A percentile compares a stretch with the other conserved stretches of the same genome.
Conservation (phyloP, 2,113 vertebrate genomes). For the Saguinus imperator region DNA sequence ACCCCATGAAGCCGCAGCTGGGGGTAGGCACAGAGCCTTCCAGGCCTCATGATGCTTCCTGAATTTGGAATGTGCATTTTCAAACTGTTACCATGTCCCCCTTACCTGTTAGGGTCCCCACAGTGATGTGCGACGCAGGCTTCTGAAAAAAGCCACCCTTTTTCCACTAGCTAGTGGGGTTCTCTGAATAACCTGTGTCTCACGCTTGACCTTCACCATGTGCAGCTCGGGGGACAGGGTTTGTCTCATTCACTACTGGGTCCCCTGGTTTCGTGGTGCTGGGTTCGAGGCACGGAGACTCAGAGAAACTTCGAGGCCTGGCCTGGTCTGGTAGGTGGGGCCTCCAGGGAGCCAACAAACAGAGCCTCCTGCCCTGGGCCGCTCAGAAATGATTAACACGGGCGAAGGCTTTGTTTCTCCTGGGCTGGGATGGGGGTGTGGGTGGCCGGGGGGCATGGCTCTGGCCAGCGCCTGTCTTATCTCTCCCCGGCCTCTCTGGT, state of each 20-base stretch:
- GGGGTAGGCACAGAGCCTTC: too few relatives aligned
- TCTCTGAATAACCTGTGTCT: background rate
- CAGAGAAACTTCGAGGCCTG: fast-evolving
- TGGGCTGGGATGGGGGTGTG: background rate
- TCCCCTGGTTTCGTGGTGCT: background rate
- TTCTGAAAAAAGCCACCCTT: background rate
- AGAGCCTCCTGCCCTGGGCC: background rate
- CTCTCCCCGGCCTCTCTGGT: constrained; percentile 27
- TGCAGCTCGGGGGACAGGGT: background rate
- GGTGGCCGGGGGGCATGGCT: background rate
- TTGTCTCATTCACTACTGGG: background rate
- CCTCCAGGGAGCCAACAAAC: background rate
- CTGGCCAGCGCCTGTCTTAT: background rate
- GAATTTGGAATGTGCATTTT: background rate
- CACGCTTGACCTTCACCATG: fast-evolving
- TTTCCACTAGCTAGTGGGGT: background rate
- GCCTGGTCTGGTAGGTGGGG: background rate
- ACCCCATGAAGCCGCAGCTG: fast-evolving
- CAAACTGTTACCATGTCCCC: too few relatives aligned
- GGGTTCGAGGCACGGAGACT: background rate
- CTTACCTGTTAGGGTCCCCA: background rate
- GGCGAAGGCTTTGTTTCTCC: background rate
- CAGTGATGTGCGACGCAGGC: fast-evolving
- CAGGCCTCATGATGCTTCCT: fast-evolving
- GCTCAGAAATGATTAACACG: background rate